A percentile compares a stretch with the other conserved stretches of the same genome.
phyloP scores from a whole-genome alignment of 2,113 vertebrate genomes.

The Nyctibius bracteatus region DNA sequence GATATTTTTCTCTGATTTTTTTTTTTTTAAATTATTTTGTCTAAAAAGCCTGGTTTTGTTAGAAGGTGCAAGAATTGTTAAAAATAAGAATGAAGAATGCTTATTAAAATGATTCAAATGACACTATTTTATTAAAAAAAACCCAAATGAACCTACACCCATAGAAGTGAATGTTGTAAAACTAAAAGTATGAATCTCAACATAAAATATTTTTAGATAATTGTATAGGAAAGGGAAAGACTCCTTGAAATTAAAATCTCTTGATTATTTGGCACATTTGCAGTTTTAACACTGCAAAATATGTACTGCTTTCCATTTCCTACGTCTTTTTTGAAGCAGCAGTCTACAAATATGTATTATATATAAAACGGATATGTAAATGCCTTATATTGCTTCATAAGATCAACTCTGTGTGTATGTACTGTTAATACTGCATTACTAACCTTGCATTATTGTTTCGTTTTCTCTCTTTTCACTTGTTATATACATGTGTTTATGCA shows the following conservation, averaged over 20 bases:
- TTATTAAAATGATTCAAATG: not conserved
- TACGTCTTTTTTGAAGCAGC: not conserved
- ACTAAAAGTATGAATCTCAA: not conserved
- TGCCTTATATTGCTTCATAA: not conserved
- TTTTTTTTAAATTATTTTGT: not conserved
- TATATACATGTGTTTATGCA: not conserved
- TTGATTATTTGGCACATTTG: not conserved
- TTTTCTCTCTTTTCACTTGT: not conserved
- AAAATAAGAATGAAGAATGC: not conserved
- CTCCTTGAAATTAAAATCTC: not conserved
- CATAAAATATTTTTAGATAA: not conserved
- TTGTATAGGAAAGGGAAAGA: not conserved
- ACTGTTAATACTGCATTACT: not conserved
- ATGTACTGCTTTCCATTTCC: not conserved
- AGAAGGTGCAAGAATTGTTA: not conserved
- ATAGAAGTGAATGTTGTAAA: not conserved
- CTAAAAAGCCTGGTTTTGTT: not conserved
- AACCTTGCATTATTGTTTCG: not conserved
- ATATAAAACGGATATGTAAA: not conserved
- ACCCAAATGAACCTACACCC: not conserved
- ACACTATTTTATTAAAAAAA: not conserved
- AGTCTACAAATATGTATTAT: not conserved
- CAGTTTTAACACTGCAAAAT: not conserved
- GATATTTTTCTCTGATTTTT: not conserved
- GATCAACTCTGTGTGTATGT: not conserved